phyloP scores from a whole-genome alignment of 1,140 invertebrate species.

The Ips nitidus region DNA sequence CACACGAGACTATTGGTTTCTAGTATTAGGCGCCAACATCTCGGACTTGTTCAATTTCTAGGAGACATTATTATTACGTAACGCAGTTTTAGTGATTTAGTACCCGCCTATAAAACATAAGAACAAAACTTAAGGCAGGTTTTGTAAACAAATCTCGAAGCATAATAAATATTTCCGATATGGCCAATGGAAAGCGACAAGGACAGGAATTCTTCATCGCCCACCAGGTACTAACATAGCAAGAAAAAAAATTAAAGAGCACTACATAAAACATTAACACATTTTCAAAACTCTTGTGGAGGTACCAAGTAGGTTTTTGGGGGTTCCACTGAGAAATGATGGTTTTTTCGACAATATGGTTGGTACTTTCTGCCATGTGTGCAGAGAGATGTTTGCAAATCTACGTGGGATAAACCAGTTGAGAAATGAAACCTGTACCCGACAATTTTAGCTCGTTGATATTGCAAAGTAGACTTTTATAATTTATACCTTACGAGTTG shows the following conservation, averaged over 20 bases:
- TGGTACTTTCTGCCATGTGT: slow-evolving; percentile 22
- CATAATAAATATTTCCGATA: slow-evolving; percentile 1
- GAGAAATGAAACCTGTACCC: slow-evolving; percentile 33
- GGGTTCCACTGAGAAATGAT: background rate
- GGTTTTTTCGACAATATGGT: slow-evolving; percentile 32
- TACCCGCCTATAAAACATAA: background rate
- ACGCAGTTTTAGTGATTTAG: slow-evolving; percentile 1
- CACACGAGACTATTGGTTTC: slow-evolving; percentile 22
- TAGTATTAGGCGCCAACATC: slow-evolving; percentile 26
- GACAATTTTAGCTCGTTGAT: slow-evolving; percentile 30
- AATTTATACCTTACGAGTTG: background rate
- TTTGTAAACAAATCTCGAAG: background rate
- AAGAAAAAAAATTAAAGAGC: slow-evolving; percentile 13
- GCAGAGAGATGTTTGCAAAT: slow-evolving; percentile 29
- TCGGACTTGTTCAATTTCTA: slow-evolving; percentile 20
- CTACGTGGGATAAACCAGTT: slow-evolving; percentile 36
- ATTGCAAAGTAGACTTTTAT: slow-evolving; percentile 19
- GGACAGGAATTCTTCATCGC: slow-evolving; percentile 12
- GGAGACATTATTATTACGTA: slow-evolving; percentile 22
- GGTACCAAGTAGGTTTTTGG: background rate
- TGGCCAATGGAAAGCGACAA: slow-evolving; percentile 4
- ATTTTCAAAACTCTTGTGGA: slow-evolving; percentile 5
- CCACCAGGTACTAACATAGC: slow-evolving; percentile 11
- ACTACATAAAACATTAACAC: slow-evolving; percentile 18
- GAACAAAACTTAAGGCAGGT: background rate